Evolutionary conservation across 1,140 invertebrate species (phyloP), one percentile per base, ranked within the genome.

Genomic region (Cotesia chilonis): DNA sequence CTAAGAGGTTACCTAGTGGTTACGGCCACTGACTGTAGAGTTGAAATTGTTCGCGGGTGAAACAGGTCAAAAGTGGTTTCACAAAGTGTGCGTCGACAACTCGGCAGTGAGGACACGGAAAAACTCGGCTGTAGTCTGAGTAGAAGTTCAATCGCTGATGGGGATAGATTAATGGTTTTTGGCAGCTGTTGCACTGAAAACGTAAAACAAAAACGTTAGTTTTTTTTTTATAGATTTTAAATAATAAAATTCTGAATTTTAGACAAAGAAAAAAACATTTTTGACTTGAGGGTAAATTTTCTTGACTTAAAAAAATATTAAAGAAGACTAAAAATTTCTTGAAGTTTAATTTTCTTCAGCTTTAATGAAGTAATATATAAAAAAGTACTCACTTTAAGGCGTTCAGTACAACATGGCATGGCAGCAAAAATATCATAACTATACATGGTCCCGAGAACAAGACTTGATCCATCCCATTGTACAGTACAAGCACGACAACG

Each of bases 381-480:
- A 61, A 61, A 61, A 61, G 1, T 28, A 76, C 85, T 88, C 85
- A 96, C 95, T 91, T 95, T 95, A 69, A 98, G 90, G 79, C 96
- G 90, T 80, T 97, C 95, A 82, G 93, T 90, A 88, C 97, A 99
- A 83, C 97, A 99, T 12, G 96, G 96, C 88, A 94, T 95, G 60
- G 96, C 96, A 81, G 97, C 97, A 86, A 99, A 98, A 74, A 99
- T 96, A 86, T 99, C 97, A 81, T 98, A 99, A 59, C 96, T 95
- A 86, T 99, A 99, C 95, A 98, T 97, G 66, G 96, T 97, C 60
- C 97, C 97, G 14, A 98, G 88, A 47, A 98, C 94, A 57, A 98
- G 90, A 47, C 94, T 94, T 5, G 94, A 94, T 14, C 97, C 97
- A 83, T 97, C 94, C 96, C 97, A 99, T 70, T 91, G 92, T 72